A percentile compares a stretch with the other conserved stretches of the same genome.
These are phyloP conservation scores for Raja brachyura DNA, from an alignment of 2,113 vertebrate species.

Conservation along the genomic window DNA sequence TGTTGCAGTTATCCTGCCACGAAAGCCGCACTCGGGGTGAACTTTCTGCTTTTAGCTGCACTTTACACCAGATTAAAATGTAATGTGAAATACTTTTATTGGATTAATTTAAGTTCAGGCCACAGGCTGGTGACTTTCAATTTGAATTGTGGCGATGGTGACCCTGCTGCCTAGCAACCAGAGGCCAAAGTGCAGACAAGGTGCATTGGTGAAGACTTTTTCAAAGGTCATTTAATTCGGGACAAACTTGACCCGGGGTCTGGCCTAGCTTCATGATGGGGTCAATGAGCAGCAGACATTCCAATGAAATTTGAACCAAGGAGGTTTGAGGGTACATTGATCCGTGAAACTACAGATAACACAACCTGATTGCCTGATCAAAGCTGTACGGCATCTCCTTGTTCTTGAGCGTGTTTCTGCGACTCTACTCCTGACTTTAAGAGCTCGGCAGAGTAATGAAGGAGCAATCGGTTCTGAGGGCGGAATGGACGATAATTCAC, in stretches of 20 bases:
- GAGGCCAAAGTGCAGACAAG: neutral
- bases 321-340: neutral
- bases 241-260: neutral
- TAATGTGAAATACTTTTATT: neutral
- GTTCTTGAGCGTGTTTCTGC: neutral
- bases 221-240: neutral
- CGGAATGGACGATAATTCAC: neutral
- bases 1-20: neutral
- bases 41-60: neutral
- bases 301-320: neutral
- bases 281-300: neutral
- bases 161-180: neutral
- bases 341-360: neutral
- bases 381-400: neutral
- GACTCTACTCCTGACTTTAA: neutral
- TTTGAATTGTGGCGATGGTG: neutral
- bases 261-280: neutral
- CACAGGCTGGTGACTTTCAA: neutral
- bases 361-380: neutral
- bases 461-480: neutral
- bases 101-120: neutral
- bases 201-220: neutral
- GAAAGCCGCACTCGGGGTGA: neutral
- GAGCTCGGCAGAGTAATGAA: neutral
- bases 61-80: neutral